phyloP scores from a whole-genome alignment of 2,888 invertebrate species.

The Eueremaeus valkanovi region DNA sequence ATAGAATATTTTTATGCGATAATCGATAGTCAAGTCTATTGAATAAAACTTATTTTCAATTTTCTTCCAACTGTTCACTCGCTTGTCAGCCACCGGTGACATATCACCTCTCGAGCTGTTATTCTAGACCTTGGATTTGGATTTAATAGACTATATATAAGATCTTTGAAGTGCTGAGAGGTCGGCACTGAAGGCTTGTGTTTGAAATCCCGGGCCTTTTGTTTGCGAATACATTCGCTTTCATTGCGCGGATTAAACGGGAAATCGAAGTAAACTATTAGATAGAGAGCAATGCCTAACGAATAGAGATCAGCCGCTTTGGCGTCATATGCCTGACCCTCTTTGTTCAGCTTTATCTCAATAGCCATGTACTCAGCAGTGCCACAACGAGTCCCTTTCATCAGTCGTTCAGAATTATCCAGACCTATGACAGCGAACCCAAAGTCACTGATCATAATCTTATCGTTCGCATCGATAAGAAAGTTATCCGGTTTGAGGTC shows the following conservation, averaged over 20 bases:
- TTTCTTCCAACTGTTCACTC: no score
- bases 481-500: constrained; percentile 6
- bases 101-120: background rate
- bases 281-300: background rate
- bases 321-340: background rate
- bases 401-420: background rate
- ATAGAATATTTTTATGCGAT: no score
- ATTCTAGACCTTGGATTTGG: background rate
- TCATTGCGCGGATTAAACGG: background rate
- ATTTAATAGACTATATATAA: background rate
- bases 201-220: background rate
- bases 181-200: background rate
- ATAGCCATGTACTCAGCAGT: background rate
- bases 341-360: background rate
- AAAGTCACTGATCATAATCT: background rate
- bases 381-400: background rate
- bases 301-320: background rate
- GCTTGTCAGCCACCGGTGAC: background rate
- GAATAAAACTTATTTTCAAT: no score
- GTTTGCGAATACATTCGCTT: background rate
- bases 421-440: background rate
- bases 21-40: no score
- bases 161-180: background rate
- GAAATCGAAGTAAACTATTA: background rate
- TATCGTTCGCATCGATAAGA: background rate